These are phyloP conservation scores for Eucera pruinosa DNA, from an alignment of 2,888 invertebrate genomes.

Conservation along the genomic window DNA sequence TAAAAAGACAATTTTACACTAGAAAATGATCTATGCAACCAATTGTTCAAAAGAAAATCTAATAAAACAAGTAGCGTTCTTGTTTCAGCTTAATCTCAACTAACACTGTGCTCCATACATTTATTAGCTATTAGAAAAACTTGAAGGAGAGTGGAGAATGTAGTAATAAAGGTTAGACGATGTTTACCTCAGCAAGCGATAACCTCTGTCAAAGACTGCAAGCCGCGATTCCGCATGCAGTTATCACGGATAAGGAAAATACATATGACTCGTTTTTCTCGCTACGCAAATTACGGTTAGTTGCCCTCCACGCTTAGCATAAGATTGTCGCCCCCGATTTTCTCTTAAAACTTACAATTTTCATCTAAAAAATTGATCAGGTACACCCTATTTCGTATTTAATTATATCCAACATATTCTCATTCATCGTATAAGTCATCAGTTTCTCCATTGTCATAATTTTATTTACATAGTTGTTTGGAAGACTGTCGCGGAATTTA, in stretches of 20 bases:
- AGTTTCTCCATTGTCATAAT: background rate
- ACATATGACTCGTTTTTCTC: conserved; percentile 1
- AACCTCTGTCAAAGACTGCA: conserved; percentile 12
- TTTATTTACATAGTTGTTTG: too few relatives aligned
- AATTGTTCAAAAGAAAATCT: too few relatives aligned
- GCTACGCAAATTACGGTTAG: background rate
- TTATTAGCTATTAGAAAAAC: too few relatives aligned
- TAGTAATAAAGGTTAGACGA: too few relatives aligned
- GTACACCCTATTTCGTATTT: too few relatives aligned
- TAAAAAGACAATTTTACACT: too few relatives aligned
- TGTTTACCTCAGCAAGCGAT: too few relatives aligned
- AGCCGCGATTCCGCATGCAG: background rate
- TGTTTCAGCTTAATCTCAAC: background rate
- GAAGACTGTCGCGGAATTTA: too few relatives aligned
- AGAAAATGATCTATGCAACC: too few relatives aligned
- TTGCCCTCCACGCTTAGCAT: background rate
- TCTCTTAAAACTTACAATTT: conserved; percentile 3
- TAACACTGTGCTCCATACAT: too few relatives aligned
- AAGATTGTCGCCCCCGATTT: background rate
- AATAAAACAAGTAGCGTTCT: too few relatives aligned
- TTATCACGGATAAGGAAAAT: conserved; percentile 7
- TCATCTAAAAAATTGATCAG: background rate
- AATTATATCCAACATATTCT: background rate
- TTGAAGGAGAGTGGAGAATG: too few relatives aligned
- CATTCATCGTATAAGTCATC: background rate